phyloP scores from a whole-genome alignment of 2,888 invertebrate genomes.

The Meiosimyza decipiens region DNA sequence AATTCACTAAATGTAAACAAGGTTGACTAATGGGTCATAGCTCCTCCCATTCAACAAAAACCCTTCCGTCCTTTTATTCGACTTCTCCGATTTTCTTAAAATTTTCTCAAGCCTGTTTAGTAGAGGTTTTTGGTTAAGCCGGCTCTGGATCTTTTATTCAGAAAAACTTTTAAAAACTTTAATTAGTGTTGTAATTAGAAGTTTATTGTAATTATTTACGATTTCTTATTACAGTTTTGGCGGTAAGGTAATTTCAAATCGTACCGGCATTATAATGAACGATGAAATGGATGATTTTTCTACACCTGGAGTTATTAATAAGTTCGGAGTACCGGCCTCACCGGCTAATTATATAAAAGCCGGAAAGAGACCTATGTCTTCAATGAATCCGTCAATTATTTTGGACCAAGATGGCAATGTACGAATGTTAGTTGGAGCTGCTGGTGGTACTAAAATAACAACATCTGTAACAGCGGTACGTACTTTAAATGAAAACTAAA shows the following conservation, averaged over 20 bases:
- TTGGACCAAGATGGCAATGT: conserved; percentile 74
- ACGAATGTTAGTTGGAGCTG: conserved; percentile 80
- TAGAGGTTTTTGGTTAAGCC: too few relatives aligned
- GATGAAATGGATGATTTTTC: conserved; percentile 98
- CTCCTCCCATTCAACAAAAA: too few relatives aligned
- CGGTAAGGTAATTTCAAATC: conserved; percentile 76
- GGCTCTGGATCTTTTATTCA: too few relatives aligned
- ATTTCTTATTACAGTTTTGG: conserved; percentile 75
- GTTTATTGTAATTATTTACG: too few relatives aligned
- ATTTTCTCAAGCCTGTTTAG: too few relatives aligned
- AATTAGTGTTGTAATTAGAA: too few relatives aligned
- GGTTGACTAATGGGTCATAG: too few relatives aligned
- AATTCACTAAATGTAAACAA: too few relatives aligned
- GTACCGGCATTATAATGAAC: conserved; percentile 91
- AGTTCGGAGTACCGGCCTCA: conserved; percentile 82
- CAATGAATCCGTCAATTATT: conserved; percentile 89
- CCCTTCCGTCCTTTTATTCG: too few relatives aligned
- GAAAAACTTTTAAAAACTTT: too few relatives aligned
- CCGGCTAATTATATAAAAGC: conserved; percentile 86
- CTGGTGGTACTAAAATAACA: conserved; percentile 92
- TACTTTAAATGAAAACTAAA: conserved; percentile 27
- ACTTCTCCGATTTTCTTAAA: too few relatives aligned
- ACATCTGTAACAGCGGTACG: conserved; percentile 80
- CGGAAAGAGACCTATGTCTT: conserved; percentile 87
- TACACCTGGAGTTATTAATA: conserved; percentile 79